Evolutionary conservation across 2,888 invertebrate species (phyloP), one percentile per base, ranked within the genome.

Genomic region (Germaria angustata): DNA sequence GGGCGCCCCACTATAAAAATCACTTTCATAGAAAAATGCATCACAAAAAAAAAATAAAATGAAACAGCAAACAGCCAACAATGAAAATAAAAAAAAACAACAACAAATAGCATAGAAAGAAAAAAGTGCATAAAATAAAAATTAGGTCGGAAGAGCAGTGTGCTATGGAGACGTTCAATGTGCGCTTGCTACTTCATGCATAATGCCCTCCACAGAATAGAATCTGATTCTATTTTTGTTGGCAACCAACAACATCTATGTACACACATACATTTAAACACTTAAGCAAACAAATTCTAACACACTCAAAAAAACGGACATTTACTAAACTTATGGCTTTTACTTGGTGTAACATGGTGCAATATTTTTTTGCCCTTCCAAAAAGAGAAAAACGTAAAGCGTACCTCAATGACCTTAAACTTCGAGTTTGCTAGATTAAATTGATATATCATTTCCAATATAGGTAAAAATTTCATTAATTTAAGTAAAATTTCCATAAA

Each of bases 61-160:
- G 20, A 57, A 51, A 73, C 9, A 59, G 17, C 76, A 81, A 71
- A 51, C 51, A 78, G 41, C 34, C 63, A 72, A 49, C 41, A 80
- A 76, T 13, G 65, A n/a, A n/a, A 51, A 71, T 57, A 73, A 46
- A 24, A 78, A 73, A 39, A 63, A 57, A 9, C 17, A 65, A 44
- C n/a, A 49, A 22, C 69, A 68, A 69, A 73, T 6, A 46, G 41
- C 7, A 24, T 49, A 55, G 17, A 73, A 66, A 13, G 9, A 59
- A 49, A 68, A 68, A 73, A 41, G 55, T 20, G n/a, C 44, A 77
- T 51, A 73, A 72, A 73, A 80, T 66, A 69, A 85, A 85, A 86
- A 86, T 86, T 85, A 84, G 86, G 86, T 86, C 86, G 86, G 84
- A 86, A 86, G 84, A 85, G 84, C 84, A 86, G 75, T 82, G 82